phyloP scores from a whole-genome alignment of 2,113 vertebrate species.

The Petaurus breviceps region DNA sequence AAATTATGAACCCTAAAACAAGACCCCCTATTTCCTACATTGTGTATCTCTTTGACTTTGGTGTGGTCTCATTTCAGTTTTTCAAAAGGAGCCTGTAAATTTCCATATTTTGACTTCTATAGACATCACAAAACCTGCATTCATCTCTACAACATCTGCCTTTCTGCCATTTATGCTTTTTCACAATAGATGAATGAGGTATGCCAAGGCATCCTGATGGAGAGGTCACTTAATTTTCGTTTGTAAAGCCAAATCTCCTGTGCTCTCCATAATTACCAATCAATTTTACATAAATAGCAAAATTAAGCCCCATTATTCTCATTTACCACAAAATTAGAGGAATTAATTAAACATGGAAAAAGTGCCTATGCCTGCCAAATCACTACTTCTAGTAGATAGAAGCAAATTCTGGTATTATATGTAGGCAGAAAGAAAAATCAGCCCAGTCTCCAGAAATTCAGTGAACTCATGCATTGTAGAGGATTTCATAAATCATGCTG shows the following conservation, averaged over 20 bases:
- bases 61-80: not conserved
- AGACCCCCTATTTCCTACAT: not conserved
- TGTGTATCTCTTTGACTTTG: not conserved
- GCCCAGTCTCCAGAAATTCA: conserved; percentile 23
- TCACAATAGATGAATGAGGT: conserved; percentile 20
- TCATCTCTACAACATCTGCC: not conserved
- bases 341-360: conserved; percentile 86
- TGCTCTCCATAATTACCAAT: conserved; percentile 82
- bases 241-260: conserved; percentile 80
- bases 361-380: conserved; percentile 81
- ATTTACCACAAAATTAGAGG: conserved; percentile 86
- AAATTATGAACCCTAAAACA: not conserved
- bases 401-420: conserved; percentile 70
- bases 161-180: not conserved
- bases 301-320: conserved; percentile 86
- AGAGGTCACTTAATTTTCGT: conserved; percentile 83
- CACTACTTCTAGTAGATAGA: conserved; percentile 76
- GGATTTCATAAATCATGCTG: conserved; percentile 6
- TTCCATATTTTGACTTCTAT: conserved; percentile 23
- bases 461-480: not conserved
- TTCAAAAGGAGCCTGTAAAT: not conserved
- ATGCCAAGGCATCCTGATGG: conserved; percentile 70
- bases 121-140: not conserved
- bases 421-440: conserved; percentile 60
- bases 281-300: conserved; percentile 86